Conservation (phyloP, 2,888 invertebrate species). For the Cephus runcator region DNA sequence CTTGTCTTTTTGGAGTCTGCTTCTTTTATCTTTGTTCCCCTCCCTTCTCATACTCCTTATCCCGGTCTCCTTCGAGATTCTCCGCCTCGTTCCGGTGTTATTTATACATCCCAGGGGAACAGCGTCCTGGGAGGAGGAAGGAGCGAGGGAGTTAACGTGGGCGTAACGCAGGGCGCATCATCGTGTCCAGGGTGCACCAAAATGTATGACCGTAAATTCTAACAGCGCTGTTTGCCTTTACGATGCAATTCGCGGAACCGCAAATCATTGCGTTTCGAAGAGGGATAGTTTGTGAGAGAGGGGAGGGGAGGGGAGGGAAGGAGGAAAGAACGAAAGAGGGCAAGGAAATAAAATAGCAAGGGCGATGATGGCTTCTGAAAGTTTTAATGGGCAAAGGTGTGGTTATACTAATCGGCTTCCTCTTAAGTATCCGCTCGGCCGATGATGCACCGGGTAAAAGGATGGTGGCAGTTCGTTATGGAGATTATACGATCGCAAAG, state of each 20-base stretch:
- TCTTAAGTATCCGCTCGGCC: background rate
- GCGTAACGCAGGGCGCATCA: background rate
- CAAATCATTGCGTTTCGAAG: constrained; percentile 9
- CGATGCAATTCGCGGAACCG: constrained; percentile 18
- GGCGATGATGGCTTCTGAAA: background rate
- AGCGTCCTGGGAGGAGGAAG: too few species aligned
- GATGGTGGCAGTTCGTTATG: background rate
- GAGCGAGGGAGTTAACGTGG: background rate
- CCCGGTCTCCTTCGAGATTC: too few species aligned
- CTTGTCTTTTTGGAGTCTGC: too few species aligned
- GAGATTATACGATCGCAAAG: background rate
- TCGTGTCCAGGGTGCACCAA: background rate
- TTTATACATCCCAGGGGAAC: too few species aligned
- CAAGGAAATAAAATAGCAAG: background rate
- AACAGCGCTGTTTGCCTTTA: constrained; percentile 10
- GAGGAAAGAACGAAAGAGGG: too few species aligned
- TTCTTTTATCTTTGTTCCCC: too few species aligned
- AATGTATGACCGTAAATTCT: constrained; percentile 1
- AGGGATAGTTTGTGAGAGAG: too few species aligned
- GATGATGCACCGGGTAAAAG: background rate
- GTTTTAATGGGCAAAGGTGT: background rate
- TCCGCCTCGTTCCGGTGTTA: too few species aligned
- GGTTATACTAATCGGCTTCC: background rate
- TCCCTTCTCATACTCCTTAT: too few species aligned
- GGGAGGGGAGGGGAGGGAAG: accelerated